Base-by-base conservation (phyloP, 2,113 vertebrate species). In the Tiliqua scincoides region DNA sequence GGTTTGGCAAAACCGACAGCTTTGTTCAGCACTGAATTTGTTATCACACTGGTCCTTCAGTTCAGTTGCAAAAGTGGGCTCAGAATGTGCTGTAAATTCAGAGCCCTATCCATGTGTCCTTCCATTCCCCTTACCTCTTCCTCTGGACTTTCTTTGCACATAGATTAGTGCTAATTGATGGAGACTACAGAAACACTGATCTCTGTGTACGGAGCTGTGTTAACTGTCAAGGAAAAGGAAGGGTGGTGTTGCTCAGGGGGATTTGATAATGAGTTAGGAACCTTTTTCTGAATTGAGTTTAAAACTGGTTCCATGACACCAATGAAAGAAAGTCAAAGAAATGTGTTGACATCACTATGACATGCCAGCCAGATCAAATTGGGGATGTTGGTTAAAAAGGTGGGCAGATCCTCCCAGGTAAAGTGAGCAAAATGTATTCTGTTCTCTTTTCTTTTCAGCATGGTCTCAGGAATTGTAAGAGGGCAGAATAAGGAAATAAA, bases 251-350 rank as follows among this genome's bases (percentile, higher is more conserved):
- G 52, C 91, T 92, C 27, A 57, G 54, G 88, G 87, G 82, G 78
- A 87, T 90, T 94, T 94, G 84, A 75, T 94, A 94, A 95, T 90
- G 78, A 93, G 91, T 79, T 92, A 84, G 93, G 83, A 92, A 92
- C 77, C 80, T 0, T 0, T 85, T 85, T 57, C 8, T 6, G 17
- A 27, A 6, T 30, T 6, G 11, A 57, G 82, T 81, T 94, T 89
- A 93, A 93, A 57, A 91, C 93, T 89, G 89, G 89, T 87, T 94
- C 87, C 91, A 62, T 0, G 0, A 74, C 89, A 93, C 88, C 82
- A 90, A 87, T 91, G 92, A 92, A 89, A 90, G 89, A 94, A 94
- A 93, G 92, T 93, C 90, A 92, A 92, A 89, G 90, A 82, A 88
- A 81, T 85, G 0, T 25, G 37, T 59, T 92, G 85, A 91, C 25